Conservation (phyloP, 2,797 vertebrate genomes). For the Syngnathus rostellatus region DNA sequence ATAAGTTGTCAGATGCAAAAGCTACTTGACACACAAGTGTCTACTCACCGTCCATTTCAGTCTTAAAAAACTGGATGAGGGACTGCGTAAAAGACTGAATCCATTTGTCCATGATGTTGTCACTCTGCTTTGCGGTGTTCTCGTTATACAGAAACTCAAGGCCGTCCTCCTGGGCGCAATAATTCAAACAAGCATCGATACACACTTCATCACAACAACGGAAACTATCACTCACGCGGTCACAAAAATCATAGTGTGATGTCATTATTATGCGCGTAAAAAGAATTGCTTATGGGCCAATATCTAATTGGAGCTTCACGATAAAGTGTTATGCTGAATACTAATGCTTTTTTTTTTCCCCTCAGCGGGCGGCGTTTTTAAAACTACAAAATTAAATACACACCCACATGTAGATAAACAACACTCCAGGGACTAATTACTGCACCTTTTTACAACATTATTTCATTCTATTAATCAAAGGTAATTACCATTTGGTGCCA, state of each 20-base stretch:
- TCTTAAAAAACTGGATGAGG: constrained; percentile 87
- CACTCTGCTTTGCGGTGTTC: constrained; percentile 73
- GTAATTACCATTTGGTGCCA: neutral
- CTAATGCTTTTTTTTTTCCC: neutral
- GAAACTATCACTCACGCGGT: neutral
- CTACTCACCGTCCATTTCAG: constrained; percentile 86
- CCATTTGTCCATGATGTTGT: constrained; percentile 97
- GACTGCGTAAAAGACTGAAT: constrained; percentile 95
- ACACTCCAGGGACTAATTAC: neutral
- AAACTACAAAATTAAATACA: neutral
- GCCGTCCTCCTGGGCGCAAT: constrained; percentile 74
- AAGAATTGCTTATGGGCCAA: neutral
- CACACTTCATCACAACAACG: neutral
- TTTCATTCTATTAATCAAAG: constrained; percentile 1
- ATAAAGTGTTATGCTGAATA: neutral
- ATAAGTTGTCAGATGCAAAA: neutral
- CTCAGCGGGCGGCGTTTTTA: neutral
- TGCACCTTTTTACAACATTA: constrained; percentile 6
- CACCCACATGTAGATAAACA: constrained; percentile 2
- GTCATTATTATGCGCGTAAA: neutral
- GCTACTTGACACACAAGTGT: neutral
- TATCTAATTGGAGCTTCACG: neutral
- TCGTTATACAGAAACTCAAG: constrained; percentile 84
- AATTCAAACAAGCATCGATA: constrained; percentile 7
- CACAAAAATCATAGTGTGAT: neutral